phyloP scores from a whole-genome alignment of 2,797 vertebrate genomes.

The Esox lucius region DNA sequence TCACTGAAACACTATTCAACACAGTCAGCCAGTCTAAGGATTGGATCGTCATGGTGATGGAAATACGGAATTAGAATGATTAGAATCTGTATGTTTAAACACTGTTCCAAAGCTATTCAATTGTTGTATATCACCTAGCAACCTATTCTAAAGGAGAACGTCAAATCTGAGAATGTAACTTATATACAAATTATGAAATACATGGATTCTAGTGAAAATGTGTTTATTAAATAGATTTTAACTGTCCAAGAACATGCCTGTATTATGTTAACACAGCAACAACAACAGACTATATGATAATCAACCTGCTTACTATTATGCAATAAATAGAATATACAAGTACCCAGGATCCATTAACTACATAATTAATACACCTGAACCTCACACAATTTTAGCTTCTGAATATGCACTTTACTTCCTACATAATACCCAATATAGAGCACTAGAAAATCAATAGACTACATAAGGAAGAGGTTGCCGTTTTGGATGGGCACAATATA shows the following conservation, averaged over 20 bases:
- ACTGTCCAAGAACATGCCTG: conserved; percentile 55
- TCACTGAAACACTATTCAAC: no score
- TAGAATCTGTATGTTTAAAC: conserved; percentile 17
- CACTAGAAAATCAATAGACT: conserved; percentile 15
- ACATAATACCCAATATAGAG: no score
- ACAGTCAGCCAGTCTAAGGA: conserved; percentile 14
- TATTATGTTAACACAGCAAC: no score
- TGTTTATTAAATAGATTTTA: conserved; percentile 68
- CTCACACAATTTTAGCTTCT: conserved; percentile 26
- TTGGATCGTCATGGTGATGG: background rate
- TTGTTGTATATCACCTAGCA: conserved; percentile 39
- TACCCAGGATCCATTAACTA: conserved; percentile 37
- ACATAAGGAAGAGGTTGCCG: no score
- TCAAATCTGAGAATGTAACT: conserved; percentile 76
- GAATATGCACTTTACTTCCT: no score
- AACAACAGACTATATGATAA: conserved; percentile 48
- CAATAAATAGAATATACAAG: conserved; percentile 66
- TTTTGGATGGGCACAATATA: no score
- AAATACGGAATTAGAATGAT: no score
- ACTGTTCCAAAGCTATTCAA: conserved; percentile 59
- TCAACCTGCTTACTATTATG: conserved; percentile 75
- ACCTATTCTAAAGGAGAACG: no score
- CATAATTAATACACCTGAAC: conserved; percentile 16
- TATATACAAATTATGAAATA: conserved; percentile 59
- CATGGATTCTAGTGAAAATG: conserved; percentile 48